Evolutionary conservation across 2,113 vertebrate species (phyloP).

Genomic region (Brachypodius melanocephalos): DNA sequence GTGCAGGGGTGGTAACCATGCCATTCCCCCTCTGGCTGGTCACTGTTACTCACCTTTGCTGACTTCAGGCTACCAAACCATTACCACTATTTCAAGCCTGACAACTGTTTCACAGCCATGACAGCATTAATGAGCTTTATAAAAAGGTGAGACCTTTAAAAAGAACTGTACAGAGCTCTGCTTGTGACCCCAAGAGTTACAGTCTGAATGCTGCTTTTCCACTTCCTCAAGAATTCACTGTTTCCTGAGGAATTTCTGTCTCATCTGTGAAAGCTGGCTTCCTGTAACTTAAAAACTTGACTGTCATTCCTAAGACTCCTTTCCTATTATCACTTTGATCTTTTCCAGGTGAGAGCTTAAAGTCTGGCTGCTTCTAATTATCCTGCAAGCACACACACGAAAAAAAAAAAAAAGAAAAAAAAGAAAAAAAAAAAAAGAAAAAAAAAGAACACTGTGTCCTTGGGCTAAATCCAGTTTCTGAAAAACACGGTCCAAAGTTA

Average conservation of each 20-base stretch:
- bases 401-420: too few relatives aligned
- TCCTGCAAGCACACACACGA: not conserved
- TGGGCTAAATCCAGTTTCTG: not conserved
- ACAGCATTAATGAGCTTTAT: not conserved
- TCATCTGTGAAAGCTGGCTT: not conserved
- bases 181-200: not conserved
- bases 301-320: not conserved
- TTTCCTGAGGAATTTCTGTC: not conserved
- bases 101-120: not conserved
- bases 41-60: not conserved
- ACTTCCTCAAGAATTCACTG: not conserved
- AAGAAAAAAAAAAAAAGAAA: too few relatives aligned
- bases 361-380: not conserved
- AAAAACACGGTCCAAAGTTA: not conserved
- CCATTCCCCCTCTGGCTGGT: not conserved
- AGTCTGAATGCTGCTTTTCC: not conserved
- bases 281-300: not conserved
- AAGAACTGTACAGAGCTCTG: not conserved
- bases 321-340: not conserved
- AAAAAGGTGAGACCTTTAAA: not conserved
- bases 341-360: conserved; percentile 1
- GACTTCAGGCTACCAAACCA: not conserved
- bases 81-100: not conserved
- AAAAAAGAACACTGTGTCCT: not conserved
- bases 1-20: not conserved